Evolutionary conservation across 2,888 invertebrate genomes (phyloP).

Genomic region (Spodoptera picta): DNA sequence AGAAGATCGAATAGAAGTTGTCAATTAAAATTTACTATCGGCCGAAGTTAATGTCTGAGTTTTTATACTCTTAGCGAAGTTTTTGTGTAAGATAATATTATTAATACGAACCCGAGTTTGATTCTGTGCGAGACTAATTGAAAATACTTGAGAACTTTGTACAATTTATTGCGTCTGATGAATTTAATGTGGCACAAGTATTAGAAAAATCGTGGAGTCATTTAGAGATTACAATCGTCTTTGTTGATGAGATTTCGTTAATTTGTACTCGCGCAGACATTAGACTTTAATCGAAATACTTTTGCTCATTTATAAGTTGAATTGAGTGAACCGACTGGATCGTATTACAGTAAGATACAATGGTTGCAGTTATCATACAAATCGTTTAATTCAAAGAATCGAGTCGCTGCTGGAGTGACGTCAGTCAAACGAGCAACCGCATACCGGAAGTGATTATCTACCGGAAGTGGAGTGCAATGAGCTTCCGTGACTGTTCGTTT

Average conservation of each 20-base stretch:
- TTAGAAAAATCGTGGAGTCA: conserved; percentile 3
- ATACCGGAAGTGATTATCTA: conserved; percentile 74
- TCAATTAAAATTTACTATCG: conserved; percentile 36
- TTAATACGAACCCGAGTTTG: conserved; percentile 25
- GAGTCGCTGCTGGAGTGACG: conserved; percentile 24
- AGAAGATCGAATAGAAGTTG: conserved; percentile 33
- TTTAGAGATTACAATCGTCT: neutral
- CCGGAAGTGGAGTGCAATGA: conserved; percentile 69
- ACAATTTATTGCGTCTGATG: conserved; percentile 29
- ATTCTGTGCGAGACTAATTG: conserved; percentile 33
- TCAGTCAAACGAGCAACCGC: conserved; percentile 47
- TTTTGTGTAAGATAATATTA: conserved; percentile 37
- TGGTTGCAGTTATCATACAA: conserved; percentile 1
- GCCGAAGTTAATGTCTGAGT: conserved; percentile 23
- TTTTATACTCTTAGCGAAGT: conserved; percentile 25
- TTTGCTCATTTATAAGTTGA: too few species aligned
- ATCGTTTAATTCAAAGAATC: conserved; percentile 20
- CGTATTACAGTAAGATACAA: too few species aligned
- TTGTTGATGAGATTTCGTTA: too few species aligned
- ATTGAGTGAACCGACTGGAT: too few species aligned
- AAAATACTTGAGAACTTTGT: conserved; percentile 41
- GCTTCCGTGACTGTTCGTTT: conserved; percentile 55
- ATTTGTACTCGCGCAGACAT: too few species aligned
- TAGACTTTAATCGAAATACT: too few species aligned
- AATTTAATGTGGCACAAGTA: conserved; percentile 23